Evolutionary conservation across 2,888 invertebrate genomes (phyloP), one percentile per base, ranked within the genome.

Genomic region (Eudasyphora cyanicolor): DNA sequence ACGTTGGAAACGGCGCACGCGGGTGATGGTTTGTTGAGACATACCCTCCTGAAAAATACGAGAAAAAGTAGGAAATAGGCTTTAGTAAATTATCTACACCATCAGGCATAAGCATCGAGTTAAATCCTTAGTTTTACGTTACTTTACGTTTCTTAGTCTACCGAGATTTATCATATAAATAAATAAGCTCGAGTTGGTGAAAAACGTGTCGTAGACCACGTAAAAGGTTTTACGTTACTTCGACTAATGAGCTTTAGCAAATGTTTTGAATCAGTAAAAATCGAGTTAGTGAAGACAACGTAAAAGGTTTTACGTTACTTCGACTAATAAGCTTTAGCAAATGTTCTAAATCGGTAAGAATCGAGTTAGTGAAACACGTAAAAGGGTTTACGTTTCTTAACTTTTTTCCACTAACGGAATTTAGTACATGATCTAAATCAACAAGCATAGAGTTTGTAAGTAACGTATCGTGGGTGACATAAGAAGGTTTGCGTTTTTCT

Each of bases 1-100:
- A 90, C 98, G 96, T 93, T 99, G 98, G 98, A 98, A 98, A 93
- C 98, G 96, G 93, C 98, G 97, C 88, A 98, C 98, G 92, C 98
- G 95, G 92, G 98, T 98, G 89, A 98, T 96, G 93, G 96, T 97
- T 93, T 97, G 97, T 93, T 95, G 95, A 88, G 97, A 97, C 93
- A 97, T 94, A 89, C 97, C 97, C 95, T 98, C 98, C 96, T 97
- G 90, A 89, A 87, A 84, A 7, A 6, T 19, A 77, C 84, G 83
- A 79, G 84, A 85, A 69, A 82, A 57, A 78, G 67, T 24, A 24
- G 38, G n/a, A 24, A 10, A 24, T 3, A 21, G 32, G 49, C 17
- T n/a, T 19, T 3, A 49, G 17, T 4, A 49, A 12, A 19, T 17
- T 49, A 19, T 10, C 2, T n/a, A n/a, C n/a, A 8, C 27, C 17